A percentile compares a stretch with the other conserved stretches of the same genome.
Conservation (phyloP, 2,797 vertebrate species). For the Ptychobarbus kaznakovi region DNA sequence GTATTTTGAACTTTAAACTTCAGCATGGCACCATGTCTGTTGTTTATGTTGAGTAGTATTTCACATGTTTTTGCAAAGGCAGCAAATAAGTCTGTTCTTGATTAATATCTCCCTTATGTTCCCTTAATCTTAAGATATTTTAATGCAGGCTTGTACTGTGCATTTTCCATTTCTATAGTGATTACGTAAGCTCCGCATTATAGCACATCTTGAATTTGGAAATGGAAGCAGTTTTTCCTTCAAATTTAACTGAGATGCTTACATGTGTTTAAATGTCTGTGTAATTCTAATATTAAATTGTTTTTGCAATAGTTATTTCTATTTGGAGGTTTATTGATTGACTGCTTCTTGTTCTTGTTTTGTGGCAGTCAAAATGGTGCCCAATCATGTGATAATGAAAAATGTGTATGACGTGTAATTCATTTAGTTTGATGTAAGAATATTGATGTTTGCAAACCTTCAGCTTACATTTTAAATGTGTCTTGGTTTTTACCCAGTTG, state of each 20-base stretch:
- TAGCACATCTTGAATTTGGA: neutral
- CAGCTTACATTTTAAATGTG: slow-evolving; percentile 31
- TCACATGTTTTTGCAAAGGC: neutral
- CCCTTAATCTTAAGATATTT: slow-evolving; percentile 11
- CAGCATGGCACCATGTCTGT: neutral
- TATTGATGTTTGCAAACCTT: slow-evolving; percentile 39
- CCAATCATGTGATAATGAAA: neutral
- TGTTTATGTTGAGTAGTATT: slow-evolving; percentile 14
- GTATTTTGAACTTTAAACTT: slow-evolving; percentile 7
- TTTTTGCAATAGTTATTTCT: neutral
- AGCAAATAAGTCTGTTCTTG: slow-evolving; percentile 6
- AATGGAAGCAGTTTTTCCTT: neutral
- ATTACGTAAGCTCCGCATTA: neutral
- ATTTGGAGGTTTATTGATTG: neutral
- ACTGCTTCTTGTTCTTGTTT: neutral
- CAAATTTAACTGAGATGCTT: neutral
- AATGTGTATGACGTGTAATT: neutral
- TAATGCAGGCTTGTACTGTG: neutral
- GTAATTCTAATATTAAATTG: neutral
- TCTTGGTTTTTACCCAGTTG: slow-evolving; percentile 12
- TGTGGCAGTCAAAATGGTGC: neutral
- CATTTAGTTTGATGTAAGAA: neutral
- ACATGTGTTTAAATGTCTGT: neutral
- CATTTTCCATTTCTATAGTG: neutral
- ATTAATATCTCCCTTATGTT: neutral